These are phyloP conservation scores for Darevskia nairensis DNA, from an alignment of 2,797 vertebrate species.

Conservation along the genomic window DNA sequence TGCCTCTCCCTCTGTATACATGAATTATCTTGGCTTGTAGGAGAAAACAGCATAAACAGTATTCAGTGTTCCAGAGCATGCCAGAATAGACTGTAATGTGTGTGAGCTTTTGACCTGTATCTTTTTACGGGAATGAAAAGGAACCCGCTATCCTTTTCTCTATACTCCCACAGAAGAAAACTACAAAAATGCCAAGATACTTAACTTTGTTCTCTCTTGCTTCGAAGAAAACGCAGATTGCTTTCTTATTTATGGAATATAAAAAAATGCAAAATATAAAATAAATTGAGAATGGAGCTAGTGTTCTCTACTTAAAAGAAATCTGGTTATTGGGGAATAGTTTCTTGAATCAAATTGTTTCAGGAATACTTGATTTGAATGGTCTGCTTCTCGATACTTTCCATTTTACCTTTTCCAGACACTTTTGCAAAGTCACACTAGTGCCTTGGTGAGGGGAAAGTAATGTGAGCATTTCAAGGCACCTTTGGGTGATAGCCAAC, in stretches of 20 bases:
- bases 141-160: conserved; percentile 44
- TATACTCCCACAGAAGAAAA: conserved; percentile 39
- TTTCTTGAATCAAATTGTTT: conserved; percentile 7
- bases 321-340: background rate
- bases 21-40: background rate
- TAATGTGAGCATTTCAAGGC: background rate
- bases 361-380: background rate
- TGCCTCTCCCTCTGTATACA: conserved; percentile 46
- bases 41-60: conserved; percentile 22
- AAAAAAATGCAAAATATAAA: background rate
- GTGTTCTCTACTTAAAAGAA: background rate
- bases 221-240: conserved; percentile 46
- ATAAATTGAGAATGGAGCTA: background rate
- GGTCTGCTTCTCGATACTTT: background rate
- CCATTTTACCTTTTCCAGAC: background rate
- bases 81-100: conserved; percentile 47
- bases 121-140: conserved; percentile 61
- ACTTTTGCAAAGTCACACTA: background rate
- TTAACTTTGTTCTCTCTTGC: conserved; percentile 43
- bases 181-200: conserved; percentile 41
- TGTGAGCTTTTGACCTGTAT: conserved; percentile 63
- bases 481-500: background rate
- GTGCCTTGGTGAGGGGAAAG: too few relatives aligned
- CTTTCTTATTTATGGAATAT: conserved; percentile 27
- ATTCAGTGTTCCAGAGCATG: conserved; percentile 55